Conservation (phyloP, 1,140 invertebrate species). For the Panagrolaimus sp. region DNA sequence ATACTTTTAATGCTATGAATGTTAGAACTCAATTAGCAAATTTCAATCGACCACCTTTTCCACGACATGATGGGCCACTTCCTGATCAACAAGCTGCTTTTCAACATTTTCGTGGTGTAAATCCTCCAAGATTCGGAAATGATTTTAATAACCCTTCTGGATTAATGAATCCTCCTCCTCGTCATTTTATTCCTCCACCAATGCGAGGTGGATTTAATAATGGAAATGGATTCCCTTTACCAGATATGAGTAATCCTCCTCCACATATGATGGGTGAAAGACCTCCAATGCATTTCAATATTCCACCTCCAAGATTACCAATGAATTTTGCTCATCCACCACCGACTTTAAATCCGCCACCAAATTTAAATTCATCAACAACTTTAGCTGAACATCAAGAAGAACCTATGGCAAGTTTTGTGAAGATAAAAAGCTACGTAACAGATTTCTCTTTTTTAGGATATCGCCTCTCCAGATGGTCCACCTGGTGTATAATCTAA, state of each 20-base stretch:
- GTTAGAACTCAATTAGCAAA: too few species aligned
- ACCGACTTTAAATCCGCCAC: not conserved
- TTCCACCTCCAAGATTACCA: not conserved
- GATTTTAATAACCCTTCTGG: not conserved
- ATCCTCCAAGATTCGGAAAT: too few species aligned
- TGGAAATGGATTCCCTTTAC: too few species aligned
- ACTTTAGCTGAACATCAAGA: too few species aligned
- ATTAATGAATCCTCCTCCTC: not conserved
- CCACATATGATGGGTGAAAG: not conserved
- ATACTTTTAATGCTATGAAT: not conserved
- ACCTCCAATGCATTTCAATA: not conserved
- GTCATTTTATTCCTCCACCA: not conserved
- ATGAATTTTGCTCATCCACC: not conserved
- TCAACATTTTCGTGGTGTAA: not conserved
- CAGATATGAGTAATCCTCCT: not conserved
- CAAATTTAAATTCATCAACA: not conserved
- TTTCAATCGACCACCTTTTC: too few species aligned
- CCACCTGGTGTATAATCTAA: not conserved
- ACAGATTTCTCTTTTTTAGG: not conserved
- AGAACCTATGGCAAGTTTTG: too few species aligned
- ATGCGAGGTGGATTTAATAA: not conserved
- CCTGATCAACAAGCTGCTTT: conserved; percentile 13
- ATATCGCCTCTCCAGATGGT: conserved; percentile 4
- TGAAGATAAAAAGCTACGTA: too few species aligned
- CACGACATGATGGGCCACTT: not conserved